These are phyloP conservation scores for Lasioglossum oenotherae DNA, from an alignment of 2,888 invertebrate species.

Conservation along the genomic window DNA sequence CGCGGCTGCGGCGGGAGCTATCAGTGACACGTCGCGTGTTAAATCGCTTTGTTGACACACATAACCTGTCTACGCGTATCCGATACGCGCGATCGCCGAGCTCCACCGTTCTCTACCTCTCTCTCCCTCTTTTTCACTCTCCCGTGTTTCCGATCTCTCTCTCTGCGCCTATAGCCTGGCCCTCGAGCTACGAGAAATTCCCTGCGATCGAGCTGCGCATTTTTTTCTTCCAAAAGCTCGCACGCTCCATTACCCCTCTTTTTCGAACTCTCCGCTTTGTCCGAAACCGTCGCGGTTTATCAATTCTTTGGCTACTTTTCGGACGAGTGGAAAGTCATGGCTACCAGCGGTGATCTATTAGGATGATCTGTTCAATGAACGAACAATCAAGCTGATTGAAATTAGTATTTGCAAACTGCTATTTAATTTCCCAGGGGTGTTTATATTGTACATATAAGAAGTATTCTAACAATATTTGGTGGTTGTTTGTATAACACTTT, in stretches of 20 bases:
- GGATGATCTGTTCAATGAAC: neutral
- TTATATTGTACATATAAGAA: too few species aligned
- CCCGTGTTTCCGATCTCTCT: neutral
- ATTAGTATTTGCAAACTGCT: too few species aligned
- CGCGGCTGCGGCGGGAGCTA: slow-evolving; percentile 72
- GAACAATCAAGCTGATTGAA: neutral
- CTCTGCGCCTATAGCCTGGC: slow-evolving; percentile 19
- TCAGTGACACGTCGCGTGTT: slow-evolving; percentile 82
- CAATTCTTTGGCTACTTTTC: slow-evolving; percentile 2
- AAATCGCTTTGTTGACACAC: slow-evolving; percentile 82
- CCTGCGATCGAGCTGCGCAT: slow-evolving; percentile 29
- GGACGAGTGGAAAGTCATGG: neutral
- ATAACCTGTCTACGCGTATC: slow-evolving; percentile 80
- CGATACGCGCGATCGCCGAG: slow-evolving; percentile 74
- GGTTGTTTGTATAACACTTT: neutral
- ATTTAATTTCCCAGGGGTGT: too few species aligned
- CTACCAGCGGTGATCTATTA: neutral
- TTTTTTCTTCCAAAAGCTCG: slow-evolving; percentile 27
- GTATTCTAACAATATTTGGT: neutral
- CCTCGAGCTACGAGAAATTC: slow-evolving; percentile 65
- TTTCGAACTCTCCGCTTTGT: neutral
- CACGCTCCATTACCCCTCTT: neutral
- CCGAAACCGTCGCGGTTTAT: neutral
- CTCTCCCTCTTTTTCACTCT: neutral
- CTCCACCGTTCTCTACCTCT: neutral